A percentile compares a stretch with the other conserved stretches of the same genome.
Conservation (phyloP, 2,113 vertebrate genomes). For the Bufo bufo region DNA sequence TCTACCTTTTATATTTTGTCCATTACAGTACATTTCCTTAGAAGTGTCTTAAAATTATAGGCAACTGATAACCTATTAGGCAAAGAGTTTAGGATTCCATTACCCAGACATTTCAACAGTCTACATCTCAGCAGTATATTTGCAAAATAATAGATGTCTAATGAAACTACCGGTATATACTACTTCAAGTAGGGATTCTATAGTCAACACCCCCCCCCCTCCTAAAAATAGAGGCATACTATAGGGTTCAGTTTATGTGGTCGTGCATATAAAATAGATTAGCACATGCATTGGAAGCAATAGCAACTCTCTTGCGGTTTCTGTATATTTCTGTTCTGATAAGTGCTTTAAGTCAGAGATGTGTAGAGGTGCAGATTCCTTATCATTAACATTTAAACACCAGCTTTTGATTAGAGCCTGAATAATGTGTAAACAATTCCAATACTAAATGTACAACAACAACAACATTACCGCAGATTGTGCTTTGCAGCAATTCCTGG, state of each 20-base stretch:
- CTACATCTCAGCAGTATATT: neutral
- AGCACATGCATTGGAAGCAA: neutral
- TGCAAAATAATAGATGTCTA: neutral
- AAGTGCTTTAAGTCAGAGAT: conserved; percentile 39
- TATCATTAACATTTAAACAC: conserved; percentile 50
- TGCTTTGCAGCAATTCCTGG: conserved; percentile 63
- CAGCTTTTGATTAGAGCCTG: conserved; percentile 39
- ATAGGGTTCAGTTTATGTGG: neutral
- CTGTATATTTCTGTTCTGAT: neutral
- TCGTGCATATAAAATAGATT: neutral
- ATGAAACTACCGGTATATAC: neutral
- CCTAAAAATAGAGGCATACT: neutral
- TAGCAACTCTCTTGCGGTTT: conserved; percentile 1
- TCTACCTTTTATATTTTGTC: neutral
- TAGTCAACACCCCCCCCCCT: neutral
- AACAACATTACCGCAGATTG: conserved; percentile 54
- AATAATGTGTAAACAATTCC: conserved; percentile 61
- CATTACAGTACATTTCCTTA: neutral
- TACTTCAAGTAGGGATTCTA: neutral
- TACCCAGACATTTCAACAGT: neutral
- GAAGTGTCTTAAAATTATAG: neutral
- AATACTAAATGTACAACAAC: conserved; percentile 42
- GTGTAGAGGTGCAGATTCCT: conserved; percentile 24
- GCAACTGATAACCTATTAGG: neutral
- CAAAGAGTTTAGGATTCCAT: neutral